phyloP scores from a whole-genome alignment of 1,140 invertebrate genomes.

The Calephelis nemesis region DNA sequence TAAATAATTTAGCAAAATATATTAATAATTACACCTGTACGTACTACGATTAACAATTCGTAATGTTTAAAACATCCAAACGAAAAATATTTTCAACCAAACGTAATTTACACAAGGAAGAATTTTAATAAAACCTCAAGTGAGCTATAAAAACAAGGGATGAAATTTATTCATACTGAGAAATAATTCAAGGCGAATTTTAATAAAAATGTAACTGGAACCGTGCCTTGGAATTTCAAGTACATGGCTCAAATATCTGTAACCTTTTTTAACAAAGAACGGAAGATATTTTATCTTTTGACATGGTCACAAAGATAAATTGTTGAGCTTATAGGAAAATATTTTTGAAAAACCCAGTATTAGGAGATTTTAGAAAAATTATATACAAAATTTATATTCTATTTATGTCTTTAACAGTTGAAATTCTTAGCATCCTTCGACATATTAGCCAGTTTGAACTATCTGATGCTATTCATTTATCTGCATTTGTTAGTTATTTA shows the following conservation, averaged over 20 bases:
- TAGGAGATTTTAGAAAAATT: neutral
- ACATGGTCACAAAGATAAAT: conserved; percentile 5
- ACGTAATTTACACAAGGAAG: conserved; percentile 34
- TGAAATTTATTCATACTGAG: conserved; percentile 44
- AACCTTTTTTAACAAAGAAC: conserved; percentile 7
- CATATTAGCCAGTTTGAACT: no score
- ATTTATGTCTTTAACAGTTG: no score
- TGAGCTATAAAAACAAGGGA: conserved; percentile 33
- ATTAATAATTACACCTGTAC: no score
- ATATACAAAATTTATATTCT: neutral
- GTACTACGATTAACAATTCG: no score
- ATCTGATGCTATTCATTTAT: no score
- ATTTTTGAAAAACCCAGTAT: neutral
- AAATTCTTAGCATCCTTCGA: no score
- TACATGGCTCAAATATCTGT: conserved; percentile 8
- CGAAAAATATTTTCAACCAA: conserved; percentile 21
- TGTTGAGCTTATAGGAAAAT: neutral
- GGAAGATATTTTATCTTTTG: conserved; percentile 6
- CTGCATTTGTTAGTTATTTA: no score
- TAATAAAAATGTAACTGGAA: conserved; percentile 37
- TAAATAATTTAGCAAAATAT: no score
- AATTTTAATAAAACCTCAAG: conserved; percentile 33
- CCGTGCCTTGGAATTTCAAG: conserved; percentile 23
- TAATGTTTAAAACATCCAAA: neutral
- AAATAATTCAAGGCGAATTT: conserved; percentile 42